Percentiles rank a stretch among this genome's conserved stretches.
phyloP scores from a whole-genome alignment of 2,113 vertebrate species.

The Emydura subglobosa region DNA sequence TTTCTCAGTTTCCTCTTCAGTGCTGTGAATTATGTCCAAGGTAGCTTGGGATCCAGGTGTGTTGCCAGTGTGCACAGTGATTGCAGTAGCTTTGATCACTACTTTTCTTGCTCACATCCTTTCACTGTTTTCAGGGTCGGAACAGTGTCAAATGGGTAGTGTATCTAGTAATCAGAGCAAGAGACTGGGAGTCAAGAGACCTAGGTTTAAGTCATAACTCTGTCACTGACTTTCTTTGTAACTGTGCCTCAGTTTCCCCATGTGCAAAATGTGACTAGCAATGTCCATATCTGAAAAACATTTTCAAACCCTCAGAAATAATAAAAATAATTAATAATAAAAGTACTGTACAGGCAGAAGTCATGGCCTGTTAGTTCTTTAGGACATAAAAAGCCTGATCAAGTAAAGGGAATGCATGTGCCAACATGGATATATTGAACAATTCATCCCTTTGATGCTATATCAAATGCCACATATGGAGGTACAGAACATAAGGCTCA shows the following conservation, averaged over 20 bases:
- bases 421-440: neutral
- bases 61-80: neutral
- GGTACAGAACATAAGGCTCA: neutral
- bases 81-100: neutral
- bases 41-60: neutral
- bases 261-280: neutral
- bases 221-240: neutral
- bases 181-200: neutral
- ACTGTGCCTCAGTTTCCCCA: neutral
- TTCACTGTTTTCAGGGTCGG: neutral
- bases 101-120: neutral
- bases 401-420: neutral
- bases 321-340: neutral
- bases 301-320: neutral
- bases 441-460: neutral
- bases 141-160: neutral
- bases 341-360: neutral
- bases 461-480: neutral
- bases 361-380: neutral
- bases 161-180: neutral
- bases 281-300: neutral
- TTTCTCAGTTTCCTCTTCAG: neutral
- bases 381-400: neutral
- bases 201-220: neutral
- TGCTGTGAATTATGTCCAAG: neutral